Evolutionary conservation across 2,113 vertebrate genomes (phyloP).

Genomic region (Microtus oregoni): DNA sequence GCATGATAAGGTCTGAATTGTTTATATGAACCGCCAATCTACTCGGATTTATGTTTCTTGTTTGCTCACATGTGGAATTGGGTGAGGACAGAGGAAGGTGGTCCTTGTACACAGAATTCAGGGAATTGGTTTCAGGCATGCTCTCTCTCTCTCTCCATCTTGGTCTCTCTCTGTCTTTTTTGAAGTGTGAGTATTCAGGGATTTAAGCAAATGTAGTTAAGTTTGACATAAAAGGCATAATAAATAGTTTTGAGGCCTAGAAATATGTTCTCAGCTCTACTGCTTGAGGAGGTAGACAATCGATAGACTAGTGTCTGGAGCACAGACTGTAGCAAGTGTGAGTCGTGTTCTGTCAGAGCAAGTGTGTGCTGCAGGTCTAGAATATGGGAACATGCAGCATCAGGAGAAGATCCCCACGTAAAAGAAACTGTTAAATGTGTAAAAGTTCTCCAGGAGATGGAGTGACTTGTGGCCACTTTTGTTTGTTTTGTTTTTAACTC

Average conservation of each 20-base stretch:
- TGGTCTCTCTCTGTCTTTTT: neutral
- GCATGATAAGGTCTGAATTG: constrained; percentile 61
- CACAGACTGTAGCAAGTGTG: neutral
- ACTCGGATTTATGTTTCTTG: constrained; percentile 67
- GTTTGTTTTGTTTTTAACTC: neutral
- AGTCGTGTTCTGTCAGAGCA: neutral
- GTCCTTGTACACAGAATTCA: neutral
- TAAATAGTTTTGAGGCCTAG: constrained; percentile 1
- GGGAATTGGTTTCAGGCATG: neutral
- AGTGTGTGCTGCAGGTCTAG: neutral
- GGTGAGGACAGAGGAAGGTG: neutral
- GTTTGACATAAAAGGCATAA: neutral
- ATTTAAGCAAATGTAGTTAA: constrained; percentile 4
- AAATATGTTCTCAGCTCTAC: neutral
- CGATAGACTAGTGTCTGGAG: neutral
- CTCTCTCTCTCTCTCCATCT: neutral
- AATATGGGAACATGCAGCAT: neutral
- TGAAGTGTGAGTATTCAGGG: neutral
- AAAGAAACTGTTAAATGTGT: neutral
- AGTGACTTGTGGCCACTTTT: neutral
- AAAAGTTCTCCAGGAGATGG: neutral
- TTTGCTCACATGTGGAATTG: constrained; percentile 25
- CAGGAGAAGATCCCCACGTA: neutral
- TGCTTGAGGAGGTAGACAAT: neutral
- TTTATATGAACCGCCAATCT: constrained; percentile 64